Evolutionary conservation across 1,140 invertebrate species (phyloP).

Genomic region (Drosophila neocordata): DNA sequence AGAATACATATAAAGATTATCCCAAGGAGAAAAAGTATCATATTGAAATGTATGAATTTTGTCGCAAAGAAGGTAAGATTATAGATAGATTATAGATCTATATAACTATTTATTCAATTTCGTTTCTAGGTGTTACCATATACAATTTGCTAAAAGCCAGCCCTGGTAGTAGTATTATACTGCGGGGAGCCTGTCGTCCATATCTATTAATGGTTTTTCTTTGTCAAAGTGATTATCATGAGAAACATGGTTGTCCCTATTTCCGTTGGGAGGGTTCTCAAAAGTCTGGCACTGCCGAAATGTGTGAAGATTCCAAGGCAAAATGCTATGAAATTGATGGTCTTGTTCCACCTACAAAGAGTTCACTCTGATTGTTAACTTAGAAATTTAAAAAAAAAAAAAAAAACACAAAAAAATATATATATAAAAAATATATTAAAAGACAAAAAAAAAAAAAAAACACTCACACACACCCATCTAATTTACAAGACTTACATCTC

Average conservation of each 20-base stretch:
- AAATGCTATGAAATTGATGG: slow-evolving; percentile 66
- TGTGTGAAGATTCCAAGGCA: slow-evolving; percentile 23
- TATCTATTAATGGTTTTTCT: slow-evolving; percentile 56
- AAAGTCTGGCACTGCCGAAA: slow-evolving; percentile 18
- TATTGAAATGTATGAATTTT: slow-evolving; percentile 49
- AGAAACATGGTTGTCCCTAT: slow-evolving; percentile 65
- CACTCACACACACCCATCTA: not conserved
- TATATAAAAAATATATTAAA: slow-evolving; percentile 18
- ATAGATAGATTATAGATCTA: not conserved
- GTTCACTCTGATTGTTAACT: slow-evolving; percentile 2
- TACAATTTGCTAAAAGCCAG: slow-evolving; percentile 46
- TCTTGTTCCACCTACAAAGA: slow-evolving; percentile 20
- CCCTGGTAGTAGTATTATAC: slow-evolving; percentile 37
- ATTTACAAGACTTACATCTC: not conserved
- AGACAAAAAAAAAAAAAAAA: slow-evolving; percentile 1
- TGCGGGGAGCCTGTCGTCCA: slow-evolving; percentile 55
- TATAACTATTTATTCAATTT: not conserved
- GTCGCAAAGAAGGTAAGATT: slow-evolving; percentile 54
- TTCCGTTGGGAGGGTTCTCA: slow-evolving; percentile 52
- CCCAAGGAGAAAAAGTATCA: slow-evolving; percentile 66
- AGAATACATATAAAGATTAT: slow-evolving; percentile 34
- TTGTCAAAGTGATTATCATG: slow-evolving; percentile 59
- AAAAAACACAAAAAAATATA: slow-evolving; percentile 1
- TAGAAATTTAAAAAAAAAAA: slow-evolving; percentile 3
- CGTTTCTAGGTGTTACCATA: slow-evolving; percentile 21